phyloP scores from a whole-genome alignment of 2,113 vertebrate species.

The Pampusana beccarii region DNA sequence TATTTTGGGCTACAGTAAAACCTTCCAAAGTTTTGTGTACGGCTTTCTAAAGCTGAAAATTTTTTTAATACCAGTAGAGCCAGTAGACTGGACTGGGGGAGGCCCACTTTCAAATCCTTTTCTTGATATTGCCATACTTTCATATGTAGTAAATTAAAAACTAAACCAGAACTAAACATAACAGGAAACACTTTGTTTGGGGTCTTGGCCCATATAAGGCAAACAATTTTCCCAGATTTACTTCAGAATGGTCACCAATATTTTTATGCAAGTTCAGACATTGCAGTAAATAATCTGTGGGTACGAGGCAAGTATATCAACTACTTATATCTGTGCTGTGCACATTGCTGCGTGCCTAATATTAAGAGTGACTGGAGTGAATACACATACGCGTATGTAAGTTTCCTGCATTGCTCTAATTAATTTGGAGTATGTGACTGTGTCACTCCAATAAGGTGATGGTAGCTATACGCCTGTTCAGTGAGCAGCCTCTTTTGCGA shows the following conservation, averaged over 20 bases:
- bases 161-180: not conserved
- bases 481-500: slow-evolving; percentile 15
- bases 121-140: not conserved
- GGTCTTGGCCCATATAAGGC: not conserved
- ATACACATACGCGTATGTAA: not conserved
- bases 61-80: not conserved
- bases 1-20: not conserved
- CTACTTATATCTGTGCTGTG: not conserved
- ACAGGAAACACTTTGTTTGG: not conserved
- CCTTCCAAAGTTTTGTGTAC: not conserved
- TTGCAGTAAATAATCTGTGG: not conserved
- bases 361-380: not conserved
- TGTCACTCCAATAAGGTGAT: not conserved
- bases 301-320: not conserved
- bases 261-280: not conserved
- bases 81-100: not conserved
- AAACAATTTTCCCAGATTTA: not conserved
- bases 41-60: not conserved
- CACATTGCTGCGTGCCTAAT: not conserved
- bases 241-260: not conserved
- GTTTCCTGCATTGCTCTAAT: not conserved
- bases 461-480: not conserved
- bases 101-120: not conserved
- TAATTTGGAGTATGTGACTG: not conserved
- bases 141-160: not conserved